Percentiles rank a stretch among this genome's conserved stretches.
Conservation (phyloP, 2,113 vertebrate genomes). For the Perca flavescens region DNA sequence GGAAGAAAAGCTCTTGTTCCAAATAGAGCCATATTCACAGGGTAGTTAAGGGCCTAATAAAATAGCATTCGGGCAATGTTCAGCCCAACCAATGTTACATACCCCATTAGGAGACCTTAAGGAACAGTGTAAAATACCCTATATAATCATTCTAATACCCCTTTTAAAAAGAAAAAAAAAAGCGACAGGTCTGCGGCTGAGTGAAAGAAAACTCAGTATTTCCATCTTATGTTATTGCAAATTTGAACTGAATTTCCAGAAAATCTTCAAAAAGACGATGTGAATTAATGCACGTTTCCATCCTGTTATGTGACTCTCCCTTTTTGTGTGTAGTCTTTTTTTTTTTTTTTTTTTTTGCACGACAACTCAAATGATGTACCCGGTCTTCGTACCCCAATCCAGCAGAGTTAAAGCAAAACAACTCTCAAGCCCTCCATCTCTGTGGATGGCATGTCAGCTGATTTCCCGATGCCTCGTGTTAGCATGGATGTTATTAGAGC, state of each 20-base stretch:
- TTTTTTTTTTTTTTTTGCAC: neutral
- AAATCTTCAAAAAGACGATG: neutral
- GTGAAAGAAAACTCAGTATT: neutral
- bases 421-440: neutral
- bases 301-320: neutral
- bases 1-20: no score
- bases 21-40: no score
- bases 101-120: no score
- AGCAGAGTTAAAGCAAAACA: neutral
- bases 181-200: neutral
- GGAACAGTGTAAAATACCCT: no score
- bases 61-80: no score
- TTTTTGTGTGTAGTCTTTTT: neutral
- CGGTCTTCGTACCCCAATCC: neutral
- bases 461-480: constrained; percentile 26
- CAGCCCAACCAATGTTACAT: no score
- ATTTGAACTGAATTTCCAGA: neutral
- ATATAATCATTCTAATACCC: no score
- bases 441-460: constrained; percentile 12
- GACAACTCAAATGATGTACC: neutral
- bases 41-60: no score
- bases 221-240: neutral
- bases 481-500: constrained; percentile 14
- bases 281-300: neutral
- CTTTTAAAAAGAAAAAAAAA: no score